Evolutionary conservation across 2,797 vertebrate genomes (phyloP), one percentile per base, ranked within the genome.

Genomic region (Enteromius radiatus): DNA sequence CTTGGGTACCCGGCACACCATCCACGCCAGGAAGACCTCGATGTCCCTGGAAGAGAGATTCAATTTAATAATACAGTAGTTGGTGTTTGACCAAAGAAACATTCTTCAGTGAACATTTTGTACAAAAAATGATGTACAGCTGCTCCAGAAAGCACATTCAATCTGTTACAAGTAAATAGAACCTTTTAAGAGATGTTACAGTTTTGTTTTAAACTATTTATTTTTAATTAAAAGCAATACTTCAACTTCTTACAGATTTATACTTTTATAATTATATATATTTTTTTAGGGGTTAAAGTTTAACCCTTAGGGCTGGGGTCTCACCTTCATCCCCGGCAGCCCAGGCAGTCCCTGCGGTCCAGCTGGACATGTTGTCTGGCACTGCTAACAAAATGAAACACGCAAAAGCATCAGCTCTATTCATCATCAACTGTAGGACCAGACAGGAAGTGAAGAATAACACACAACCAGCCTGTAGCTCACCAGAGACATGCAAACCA

Each of bases 251-350:
- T 68, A 68, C 5, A n/a, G 14, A 36, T 38, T 38, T 21, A 38
- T 19, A 33, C 4, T 36, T 65, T 11, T 36, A 11, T 4, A n/a
- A 67, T n/a, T n/a, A n/a, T 67, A 38, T n/a, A n/a, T 67, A 38
- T n/a, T 23, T 63, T 61, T 63, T 31, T 3, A 17, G 14, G 15
- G 14, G 7, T 15, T 7, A 63, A 73, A 73, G 45, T 38, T 23
- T 3, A 56, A 56, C 43, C 19, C 36, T 43, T 14, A 26, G 2
- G 17, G 56, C 1, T 28, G 10, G 10, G 21, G 19, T 15, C 82
- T 91, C 86, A 96, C 95, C 95, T 95, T 95, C 84, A 95, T 90
- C 76, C 95, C 95, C 61, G 93, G 94, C 14, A 93, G 83, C 5
- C 95, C 95, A 49, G 90, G 82, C 31, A 92, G 45, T 52, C 95